Evolutionary conservation across 2,888 invertebrate genomes (phyloP).

Genomic region (Drosophila tripunctata): DNA sequence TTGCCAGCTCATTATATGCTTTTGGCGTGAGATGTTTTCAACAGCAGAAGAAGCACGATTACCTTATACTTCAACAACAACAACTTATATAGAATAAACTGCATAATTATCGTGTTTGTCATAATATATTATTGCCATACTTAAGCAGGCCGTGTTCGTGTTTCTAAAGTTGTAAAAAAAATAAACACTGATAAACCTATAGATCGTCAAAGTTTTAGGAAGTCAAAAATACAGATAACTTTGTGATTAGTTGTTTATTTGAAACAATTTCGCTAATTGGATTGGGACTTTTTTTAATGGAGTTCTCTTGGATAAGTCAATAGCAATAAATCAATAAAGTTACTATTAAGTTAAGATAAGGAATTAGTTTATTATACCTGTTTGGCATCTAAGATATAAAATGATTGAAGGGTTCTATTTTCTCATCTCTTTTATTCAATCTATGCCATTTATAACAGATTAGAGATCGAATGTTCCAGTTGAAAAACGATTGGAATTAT

Average conservation of each 20-base stretch:
- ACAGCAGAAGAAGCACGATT: constrained; percentile 32
- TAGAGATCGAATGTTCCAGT: too few relatives aligned
- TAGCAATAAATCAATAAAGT: background rate
- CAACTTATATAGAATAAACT: background rate
- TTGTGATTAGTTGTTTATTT: background rate
- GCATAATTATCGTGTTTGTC: constrained; percentile 3
- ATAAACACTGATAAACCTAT: background rate
- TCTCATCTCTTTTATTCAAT: too few relatives aligned
- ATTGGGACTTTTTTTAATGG: background rate
- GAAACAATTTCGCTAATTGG: background rate
- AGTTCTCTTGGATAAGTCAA: background rate
- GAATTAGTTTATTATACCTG: background rate
- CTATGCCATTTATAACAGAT: too few relatives aligned
- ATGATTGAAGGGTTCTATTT: too few relatives aligned
- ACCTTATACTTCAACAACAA: constrained; percentile 9
- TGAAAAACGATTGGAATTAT: too few relatives aligned
- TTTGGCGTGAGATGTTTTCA: constrained; percentile 67
- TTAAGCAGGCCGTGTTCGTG: background rate
- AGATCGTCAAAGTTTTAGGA: background rate
- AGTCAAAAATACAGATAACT: background rate
- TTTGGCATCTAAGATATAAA: background rate
- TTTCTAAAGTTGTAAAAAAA: background rate
- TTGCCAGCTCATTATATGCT: constrained; percentile 72
- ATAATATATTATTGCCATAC: constrained; percentile 1
- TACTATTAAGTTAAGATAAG: background rate